These are phyloP conservation scores for Protobothrops mucrosquamatus DNA, from an alignment of 2,113 vertebrate species.

Conservation along the genomic window DNA sequence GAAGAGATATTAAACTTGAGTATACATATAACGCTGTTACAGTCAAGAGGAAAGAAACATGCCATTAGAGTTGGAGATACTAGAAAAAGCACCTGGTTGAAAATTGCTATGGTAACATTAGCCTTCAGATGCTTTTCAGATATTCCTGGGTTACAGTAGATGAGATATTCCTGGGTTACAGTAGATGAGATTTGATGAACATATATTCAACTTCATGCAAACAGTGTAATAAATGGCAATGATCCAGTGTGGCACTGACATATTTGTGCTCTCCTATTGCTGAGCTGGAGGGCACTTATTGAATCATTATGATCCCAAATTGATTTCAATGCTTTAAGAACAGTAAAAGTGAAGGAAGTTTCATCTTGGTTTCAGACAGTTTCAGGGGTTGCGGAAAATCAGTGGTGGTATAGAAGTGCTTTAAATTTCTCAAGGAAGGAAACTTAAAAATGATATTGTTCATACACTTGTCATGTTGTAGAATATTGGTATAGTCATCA, in stretches of 20 bases:
- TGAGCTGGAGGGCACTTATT: not conserved
- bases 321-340: not conserved
- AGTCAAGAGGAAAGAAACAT: not conserved
- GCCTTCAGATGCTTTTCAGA: not conserved
- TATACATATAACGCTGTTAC: not conserved
- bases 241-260: not conserved
- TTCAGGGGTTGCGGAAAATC: not conserved
- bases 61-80: not conserved
- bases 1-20: not conserved
- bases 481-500: not conserved
- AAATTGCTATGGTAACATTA: not conserved
- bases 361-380: not conserved
- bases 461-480: not conserved
- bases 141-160: not conserved
- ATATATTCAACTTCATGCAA: not conserved
- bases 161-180: not conserved
- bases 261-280: not conserved
- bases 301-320: not conserved
- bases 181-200: not conserved
- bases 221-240: not conserved
- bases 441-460: constrained; percentile 18
- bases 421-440: constrained; percentile 31
- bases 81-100: not conserved
- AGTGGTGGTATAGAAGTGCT: not conserved
- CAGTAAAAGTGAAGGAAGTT: not conserved